A percentile compares a stretch with the other conserved stretches of the same genome.
Conservation (phyloP, 2,113 vertebrate species). For the Todiramphus saurophagus region DNA sequence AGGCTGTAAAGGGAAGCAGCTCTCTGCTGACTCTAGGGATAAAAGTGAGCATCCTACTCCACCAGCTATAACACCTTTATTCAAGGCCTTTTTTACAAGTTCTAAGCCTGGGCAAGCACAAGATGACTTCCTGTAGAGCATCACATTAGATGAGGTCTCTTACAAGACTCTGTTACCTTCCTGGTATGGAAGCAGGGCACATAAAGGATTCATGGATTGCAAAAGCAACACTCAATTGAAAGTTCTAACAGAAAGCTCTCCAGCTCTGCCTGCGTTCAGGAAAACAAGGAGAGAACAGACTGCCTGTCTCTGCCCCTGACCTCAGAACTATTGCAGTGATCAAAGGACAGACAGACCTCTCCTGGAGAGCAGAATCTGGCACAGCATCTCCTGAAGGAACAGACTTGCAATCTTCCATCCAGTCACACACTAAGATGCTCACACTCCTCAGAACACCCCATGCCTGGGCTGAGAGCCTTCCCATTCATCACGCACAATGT, state of each 20-base stretch:
- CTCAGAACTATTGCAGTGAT: background rate
- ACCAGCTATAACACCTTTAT: background rate
- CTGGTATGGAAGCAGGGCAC: background rate
- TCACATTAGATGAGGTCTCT: background rate
- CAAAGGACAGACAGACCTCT: background rate
- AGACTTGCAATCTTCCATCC: background rate
- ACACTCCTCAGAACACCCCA: background rate
- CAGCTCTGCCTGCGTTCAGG: background rate
- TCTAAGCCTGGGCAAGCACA: background rate
- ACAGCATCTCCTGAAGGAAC: background rate
- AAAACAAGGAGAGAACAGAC: background rate
- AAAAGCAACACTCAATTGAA: background rate
- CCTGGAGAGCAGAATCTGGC: background rate
- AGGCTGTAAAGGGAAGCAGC: background rate
- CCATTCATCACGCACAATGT: background rate
- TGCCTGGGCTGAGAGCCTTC: background rate
- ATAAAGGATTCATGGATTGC: background rate
- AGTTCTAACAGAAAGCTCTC: background rate
- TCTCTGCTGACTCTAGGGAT: background rate
- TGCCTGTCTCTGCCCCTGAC: background rate
- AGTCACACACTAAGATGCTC: background rate
- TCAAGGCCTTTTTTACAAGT: background rate
- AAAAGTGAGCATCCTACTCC: background rate
- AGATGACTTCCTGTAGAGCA: background rate
- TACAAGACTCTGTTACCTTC: background rate